These are phyloP conservation scores for Pycnonotus jocosus DNA, from an alignment of 2,113 vertebrate genomes.

Conservation along the genomic window DNA sequence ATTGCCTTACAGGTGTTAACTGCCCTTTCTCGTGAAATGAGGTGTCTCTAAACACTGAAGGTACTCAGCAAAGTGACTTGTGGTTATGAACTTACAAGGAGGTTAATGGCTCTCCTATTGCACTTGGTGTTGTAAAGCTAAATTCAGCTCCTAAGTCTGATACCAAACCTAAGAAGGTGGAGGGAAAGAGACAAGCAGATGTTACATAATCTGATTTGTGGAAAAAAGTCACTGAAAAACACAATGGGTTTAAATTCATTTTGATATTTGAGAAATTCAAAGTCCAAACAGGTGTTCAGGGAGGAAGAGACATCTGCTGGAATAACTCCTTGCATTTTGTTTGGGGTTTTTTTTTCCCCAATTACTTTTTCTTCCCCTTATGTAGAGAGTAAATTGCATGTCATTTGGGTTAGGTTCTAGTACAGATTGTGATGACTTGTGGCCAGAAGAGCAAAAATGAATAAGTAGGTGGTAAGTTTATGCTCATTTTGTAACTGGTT, in stretches of 20 bases:
- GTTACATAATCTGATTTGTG: conserved; percentile 54
- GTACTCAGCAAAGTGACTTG: conserved; percentile 58
- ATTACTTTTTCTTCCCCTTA: conserved; percentile 24
- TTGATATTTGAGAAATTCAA: conserved; percentile 43
- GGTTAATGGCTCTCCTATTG: not conserved
- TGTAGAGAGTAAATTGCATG: conserved; percentile 6
- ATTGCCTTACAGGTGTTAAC: conserved; percentile 81
- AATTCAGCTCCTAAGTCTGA: conserved; percentile 12
- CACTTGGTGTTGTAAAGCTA: not conserved
- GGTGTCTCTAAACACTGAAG: conserved; percentile 54
- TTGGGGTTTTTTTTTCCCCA: not conserved
- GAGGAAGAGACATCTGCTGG: conserved; percentile 56
- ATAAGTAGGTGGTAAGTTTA: not conserved
- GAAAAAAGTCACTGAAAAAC: not conserved
- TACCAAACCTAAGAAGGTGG: not conserved
- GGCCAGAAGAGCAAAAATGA: not conserved
- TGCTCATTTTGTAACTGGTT: not conserved
- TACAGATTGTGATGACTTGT: not conserved
- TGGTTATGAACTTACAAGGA: conserved; percentile 50
- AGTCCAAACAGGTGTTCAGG: conserved; percentile 55
- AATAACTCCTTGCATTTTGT: conserved; percentile 32
- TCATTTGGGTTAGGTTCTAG: not conserved
- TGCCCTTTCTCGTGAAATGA: conserved; percentile 65
- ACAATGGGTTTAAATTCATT: conserved; percentile 54
- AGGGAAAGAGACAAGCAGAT: conserved; percentile 46